A percentile compares a stretch with the other conserved stretches of the same genome.
Conservation (phyloP, 2,113 vertebrate species). For the Zeus faber region DNA sequence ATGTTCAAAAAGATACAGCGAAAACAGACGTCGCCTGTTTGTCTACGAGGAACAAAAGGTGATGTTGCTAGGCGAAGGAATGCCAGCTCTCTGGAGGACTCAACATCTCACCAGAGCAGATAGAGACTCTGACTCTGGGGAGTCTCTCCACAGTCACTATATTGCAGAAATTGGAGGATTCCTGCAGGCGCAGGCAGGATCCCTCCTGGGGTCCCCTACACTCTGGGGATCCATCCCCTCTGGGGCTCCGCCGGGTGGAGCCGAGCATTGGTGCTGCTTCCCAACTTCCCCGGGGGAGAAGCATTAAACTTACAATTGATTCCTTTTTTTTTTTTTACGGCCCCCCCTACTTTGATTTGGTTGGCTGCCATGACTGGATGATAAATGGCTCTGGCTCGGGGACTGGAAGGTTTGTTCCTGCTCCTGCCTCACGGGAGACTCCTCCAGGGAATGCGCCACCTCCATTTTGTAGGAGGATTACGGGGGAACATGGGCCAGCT, state of each 20-base stretch:
- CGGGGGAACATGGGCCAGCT: slow-evolving; percentile 27
- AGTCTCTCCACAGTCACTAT: not conserved
- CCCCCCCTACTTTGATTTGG: slow-evolving; percentile 61
- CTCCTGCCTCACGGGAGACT: slow-evolving; percentile 29
- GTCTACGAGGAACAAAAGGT: too few species aligned
- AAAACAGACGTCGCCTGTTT: too few species aligned
- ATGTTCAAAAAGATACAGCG: too few species aligned
- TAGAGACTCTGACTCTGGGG: too few species aligned
- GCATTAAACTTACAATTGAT: slow-evolving; percentile 74
- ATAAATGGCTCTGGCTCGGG: slow-evolving; percentile 69
- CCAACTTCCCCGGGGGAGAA: slow-evolving; percentile 44
- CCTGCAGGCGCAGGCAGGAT: not conserved
- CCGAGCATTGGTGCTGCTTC: slow-evolving; percentile 38
- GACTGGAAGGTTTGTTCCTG: slow-evolving; percentile 48
- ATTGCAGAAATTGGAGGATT: not conserved
- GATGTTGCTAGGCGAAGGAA: too few species aligned
- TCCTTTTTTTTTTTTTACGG: slow-evolving; percentile 65
- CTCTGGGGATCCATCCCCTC: slow-evolving; percentile 14
- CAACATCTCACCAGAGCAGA: too few species aligned
- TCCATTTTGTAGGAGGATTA: slow-evolving; percentile 32
- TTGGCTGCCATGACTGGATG: slow-evolving; percentile 56
- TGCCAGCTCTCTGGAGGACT: too few species aligned
- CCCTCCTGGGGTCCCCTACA: not conserved
- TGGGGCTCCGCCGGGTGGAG: slow-evolving; percentile 37
- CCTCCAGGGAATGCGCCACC: slow-evolving; percentile 6